Evolutionary conservation across 1,140 invertebrate genomes (phyloP).

Genomic region (Brachionus koreanus): DNA sequence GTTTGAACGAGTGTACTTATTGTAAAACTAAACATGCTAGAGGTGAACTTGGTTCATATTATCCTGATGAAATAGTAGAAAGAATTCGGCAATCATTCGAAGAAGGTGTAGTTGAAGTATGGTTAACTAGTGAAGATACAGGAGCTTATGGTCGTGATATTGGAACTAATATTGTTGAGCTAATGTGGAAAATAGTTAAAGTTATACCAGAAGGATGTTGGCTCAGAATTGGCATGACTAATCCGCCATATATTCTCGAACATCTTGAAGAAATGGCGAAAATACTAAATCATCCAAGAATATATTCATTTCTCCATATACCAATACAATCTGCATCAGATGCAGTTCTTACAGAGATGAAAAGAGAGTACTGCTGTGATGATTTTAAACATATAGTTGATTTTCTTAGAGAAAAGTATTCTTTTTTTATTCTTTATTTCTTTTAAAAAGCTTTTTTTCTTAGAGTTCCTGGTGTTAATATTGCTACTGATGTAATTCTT

Average conservation of each 20-base stretch:
- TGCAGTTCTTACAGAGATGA: conserved; percentile 88
- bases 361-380: conserved; percentile 79
- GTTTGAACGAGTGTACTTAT: conserved; percentile 95
- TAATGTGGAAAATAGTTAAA: conserved; percentile 79
- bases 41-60: conserved; percentile 89
- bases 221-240: conserved; percentile 88
- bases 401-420: conserved; percentile 71
- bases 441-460: conserved; percentile 38
- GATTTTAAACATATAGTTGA: conserved; percentile 88
- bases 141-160: conserved; percentile 95
- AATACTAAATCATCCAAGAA: conserved; percentile 79
- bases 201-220: conserved; percentile 84
- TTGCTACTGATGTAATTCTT: conserved; percentile 96
- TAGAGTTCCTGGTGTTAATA: conserved; percentile 79
- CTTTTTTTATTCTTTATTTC: no score
- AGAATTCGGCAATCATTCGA: conserved; percentile 69
- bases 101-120: conserved; percentile 93
- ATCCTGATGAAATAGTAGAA: conserved; percentile 64
- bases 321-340: conserved; percentile 95
- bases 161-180: conserved; percentile 75
- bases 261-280: conserved; percentile 82
- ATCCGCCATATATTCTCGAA: conserved; percentile 94
- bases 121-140: conserved; percentile 96
- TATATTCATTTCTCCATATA: conserved; percentile 92
- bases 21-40: conserved; percentile 97